These are phyloP conservation scores for Clupea harengus DNA, from an alignment of 2,113 vertebrate species.

Conservation along the genomic window DNA sequence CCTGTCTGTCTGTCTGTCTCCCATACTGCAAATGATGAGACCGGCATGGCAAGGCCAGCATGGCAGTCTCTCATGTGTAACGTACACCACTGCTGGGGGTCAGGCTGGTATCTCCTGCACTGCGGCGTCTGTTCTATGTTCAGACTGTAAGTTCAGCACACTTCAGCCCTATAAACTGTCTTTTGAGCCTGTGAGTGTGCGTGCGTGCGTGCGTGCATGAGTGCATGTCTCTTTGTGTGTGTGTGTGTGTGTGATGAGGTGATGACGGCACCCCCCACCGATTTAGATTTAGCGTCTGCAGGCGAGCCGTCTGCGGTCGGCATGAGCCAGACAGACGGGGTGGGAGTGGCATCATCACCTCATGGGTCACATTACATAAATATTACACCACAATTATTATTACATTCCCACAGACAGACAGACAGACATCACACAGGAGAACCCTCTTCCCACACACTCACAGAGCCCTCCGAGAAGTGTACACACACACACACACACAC, in stretches of 20 bases:
- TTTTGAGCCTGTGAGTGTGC: not conserved
- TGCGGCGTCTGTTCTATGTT: slow-evolving; percentile 9
- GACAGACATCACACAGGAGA: slow-evolving; percentile 26
- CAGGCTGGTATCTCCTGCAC: not conserved
- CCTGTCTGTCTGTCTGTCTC: too few relatives aligned
- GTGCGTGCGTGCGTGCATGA: slow-evolving; percentile 19
- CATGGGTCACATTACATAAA: slow-evolving; percentile 37
- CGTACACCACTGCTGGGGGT: not conserved
- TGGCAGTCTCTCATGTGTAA: too few relatives aligned
- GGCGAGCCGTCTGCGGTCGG: slow-evolving; percentile 13
- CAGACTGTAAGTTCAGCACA: not conserved
- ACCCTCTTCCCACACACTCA: too few relatives aligned
- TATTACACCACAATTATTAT: slow-evolving; percentile 45
- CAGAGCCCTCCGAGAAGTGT: too few relatives aligned
- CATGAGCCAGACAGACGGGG: slow-evolving; percentile 27
- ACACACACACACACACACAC: slow-evolving; percentile 31
- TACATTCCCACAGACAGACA: slow-evolving; percentile 34
- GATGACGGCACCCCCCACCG: slow-evolving; percentile 7
- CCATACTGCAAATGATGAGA: too few relatives aligned
- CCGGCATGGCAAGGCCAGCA: too few relatives aligned
- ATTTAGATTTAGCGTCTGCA: slow-evolving; percentile 9
- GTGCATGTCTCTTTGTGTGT: slow-evolving; percentile 11
- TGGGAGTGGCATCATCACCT: slow-evolving; percentile 31
- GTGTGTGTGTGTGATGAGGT: slow-evolving; percentile 24
- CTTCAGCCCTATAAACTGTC: not conserved